phyloP scores from a whole-genome alignment of 2,113 vertebrate species.

The Asarcornis scutulata region DNA sequence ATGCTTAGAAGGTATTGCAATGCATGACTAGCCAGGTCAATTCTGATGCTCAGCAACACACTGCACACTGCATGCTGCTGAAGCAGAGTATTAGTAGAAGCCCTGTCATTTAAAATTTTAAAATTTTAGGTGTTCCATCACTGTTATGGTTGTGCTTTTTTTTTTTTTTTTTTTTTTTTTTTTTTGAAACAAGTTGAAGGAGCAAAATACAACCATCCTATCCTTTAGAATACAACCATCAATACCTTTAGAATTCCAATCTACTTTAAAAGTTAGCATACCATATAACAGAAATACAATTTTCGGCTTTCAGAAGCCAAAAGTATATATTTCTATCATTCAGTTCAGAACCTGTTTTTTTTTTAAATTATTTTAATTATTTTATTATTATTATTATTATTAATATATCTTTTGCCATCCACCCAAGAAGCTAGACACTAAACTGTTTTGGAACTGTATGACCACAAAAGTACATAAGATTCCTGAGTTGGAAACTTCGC shows the following conservation, averaged over 20 bases:
- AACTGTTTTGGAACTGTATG: background rate
- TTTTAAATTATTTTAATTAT: background rate
- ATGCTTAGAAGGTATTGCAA: slow-evolving; percentile 41
- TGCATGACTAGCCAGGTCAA: slow-evolving; percentile 39
- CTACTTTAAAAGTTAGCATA: background rate
- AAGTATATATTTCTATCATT: background rate
- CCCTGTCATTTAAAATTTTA: background rate
- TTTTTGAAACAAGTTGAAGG: background rate
- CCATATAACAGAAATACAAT: background rate
- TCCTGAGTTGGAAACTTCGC: background rate
- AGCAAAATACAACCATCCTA: background rate
- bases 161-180: background rate
- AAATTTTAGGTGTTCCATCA: background rate
- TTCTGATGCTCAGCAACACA: slow-evolving; percentile 14
- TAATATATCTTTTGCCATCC: background rate
- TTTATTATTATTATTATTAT: no score
- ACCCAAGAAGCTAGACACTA: background rate
- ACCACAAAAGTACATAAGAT: background rate
- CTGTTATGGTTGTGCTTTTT: background rate
- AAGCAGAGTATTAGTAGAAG: background rate
- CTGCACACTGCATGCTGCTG: background rate
- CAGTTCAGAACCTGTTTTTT: background rate
- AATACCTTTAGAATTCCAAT: background rate
- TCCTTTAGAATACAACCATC: no score
- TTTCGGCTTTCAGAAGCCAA: background rate